Evolutionary conservation across 2,888 invertebrate species (phyloP), one percentile per base, ranked within the genome.

Genomic region (Agrochola lota): DNA sequence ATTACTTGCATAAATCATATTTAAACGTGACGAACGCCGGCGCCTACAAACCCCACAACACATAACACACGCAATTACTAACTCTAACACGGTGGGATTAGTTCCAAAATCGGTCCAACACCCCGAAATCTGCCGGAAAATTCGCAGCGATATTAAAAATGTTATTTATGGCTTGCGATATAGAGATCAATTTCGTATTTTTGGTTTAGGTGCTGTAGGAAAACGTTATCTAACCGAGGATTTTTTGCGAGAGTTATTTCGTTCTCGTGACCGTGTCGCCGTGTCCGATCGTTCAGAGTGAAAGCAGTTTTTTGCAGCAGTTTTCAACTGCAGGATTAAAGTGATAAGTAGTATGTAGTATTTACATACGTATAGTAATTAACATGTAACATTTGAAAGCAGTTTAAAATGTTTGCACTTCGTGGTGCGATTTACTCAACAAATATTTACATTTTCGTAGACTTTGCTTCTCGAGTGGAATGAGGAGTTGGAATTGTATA

Each of bases 1-100:
- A 96, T 96, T 96, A 96, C 96, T 95, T 94, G 95, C 95, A 96
- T 96, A 96, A 96, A 96, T 96, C 96, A 96, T 96, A 96, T 96
- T 95, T 95, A 94, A 96, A 96, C 95, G 96, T 95, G 95, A 95
- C 94, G 95, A 96, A 90, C 92, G 91, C 90, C 87, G 90, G 91
- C 92, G 92, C 92, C 91, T 90, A 78, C 81, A 80, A 85, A 83
- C 88, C 90, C 91, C 85, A 85, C 74, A 77, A 82, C 80, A 78
- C 71, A 55, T 81, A 82, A 72, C 35, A 67, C 88, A 90, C 81
- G 80, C 91, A 85, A 94, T 91, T 90, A 88, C 62, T 88, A 86
- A 90, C 94, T 88, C 83, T 92, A 92, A 85, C 40, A 11, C 71
- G 8, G 30, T 40, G 77, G 78, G 71, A 88, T 91, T 89, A 91